These are phyloP conservation scores for Platycheirus rosarum DNA, from an alignment of 2,888 invertebrate species.

Conservation along the genomic window DNA sequence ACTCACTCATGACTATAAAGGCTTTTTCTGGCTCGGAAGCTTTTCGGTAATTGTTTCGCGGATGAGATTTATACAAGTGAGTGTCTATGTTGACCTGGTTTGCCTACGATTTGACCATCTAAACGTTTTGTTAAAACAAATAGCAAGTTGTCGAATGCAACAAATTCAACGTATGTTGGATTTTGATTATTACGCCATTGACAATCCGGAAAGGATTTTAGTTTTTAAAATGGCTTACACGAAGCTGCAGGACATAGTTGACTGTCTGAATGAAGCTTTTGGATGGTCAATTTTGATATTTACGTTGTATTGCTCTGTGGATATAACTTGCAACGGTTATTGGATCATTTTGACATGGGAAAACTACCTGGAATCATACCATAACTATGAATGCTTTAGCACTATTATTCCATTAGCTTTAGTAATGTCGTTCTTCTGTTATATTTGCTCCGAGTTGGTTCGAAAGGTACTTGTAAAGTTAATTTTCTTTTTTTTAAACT, in stretches of 20 bases:
- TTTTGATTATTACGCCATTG: neutral
- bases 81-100: constrained; percentile 40
- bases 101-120: constrained; percentile 22
- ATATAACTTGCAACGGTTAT: constrained; percentile 40
- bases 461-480: no score
- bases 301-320: constrained; percentile 28
- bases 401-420: neutral
- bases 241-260: constrained; percentile 31
- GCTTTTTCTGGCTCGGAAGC: constrained; percentile 1
- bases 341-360: constrained; percentile 40
- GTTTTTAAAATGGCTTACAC: constrained; percentile 21
- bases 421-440: no score
- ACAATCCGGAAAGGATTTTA: constrained; percentile 6
- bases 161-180: constrained; percentile 12
- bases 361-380: neutral
- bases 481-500: neutral
- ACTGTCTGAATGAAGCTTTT: constrained; percentile 33
- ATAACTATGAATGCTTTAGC: neutral
- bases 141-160: neutral
- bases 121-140: constrained; percentile 31
- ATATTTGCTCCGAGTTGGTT: no score
- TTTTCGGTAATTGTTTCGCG: constrained; percentile 8
- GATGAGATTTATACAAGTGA: constrained; percentile 34
- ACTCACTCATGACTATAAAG: neutral
- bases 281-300: constrained; percentile 45